Conservation (phyloP, 2,113 vertebrate species). For the Dasypus novemcinctus region DNA sequence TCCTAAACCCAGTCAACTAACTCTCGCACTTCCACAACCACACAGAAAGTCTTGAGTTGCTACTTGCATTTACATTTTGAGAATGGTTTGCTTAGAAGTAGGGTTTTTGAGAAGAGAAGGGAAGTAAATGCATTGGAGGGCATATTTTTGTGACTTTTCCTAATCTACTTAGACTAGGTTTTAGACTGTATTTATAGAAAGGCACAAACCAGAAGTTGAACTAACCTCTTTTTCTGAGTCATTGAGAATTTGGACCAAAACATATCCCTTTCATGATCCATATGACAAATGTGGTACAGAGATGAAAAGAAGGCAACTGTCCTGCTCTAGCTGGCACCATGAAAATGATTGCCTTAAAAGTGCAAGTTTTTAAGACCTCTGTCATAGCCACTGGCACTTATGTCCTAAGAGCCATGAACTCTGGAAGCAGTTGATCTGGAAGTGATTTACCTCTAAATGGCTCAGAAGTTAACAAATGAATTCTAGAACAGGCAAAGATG, state of each 20-base stretch:
- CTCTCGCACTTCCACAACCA: not conserved
- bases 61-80: not conserved
- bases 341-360: not conserved
- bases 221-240: not conserved
- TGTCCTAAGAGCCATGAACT: not conserved
- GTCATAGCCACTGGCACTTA: not conserved
- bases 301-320: not conserved
- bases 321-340: not conserved
- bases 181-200: not conserved
- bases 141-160: not conserved
- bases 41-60: not conserved
- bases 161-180: not conserved
- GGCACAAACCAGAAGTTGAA: not conserved
- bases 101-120: not conserved
- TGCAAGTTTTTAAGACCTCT: not conserved
- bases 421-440: not conserved
- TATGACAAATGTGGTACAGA: not conserved
- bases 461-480: not conserved
- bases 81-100: not conserved
- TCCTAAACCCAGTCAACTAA: not conserved
- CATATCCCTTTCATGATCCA: not conserved
- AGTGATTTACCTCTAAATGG: not conserved
- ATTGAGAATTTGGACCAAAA: not conserved
- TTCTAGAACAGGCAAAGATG: not conserved
- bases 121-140: not conserved